Evolutionary conservation across 2,113 vertebrate species (phyloP), one percentile per base, ranked within the genome.

Genomic region (Lepisosteus osseus): DNA sequence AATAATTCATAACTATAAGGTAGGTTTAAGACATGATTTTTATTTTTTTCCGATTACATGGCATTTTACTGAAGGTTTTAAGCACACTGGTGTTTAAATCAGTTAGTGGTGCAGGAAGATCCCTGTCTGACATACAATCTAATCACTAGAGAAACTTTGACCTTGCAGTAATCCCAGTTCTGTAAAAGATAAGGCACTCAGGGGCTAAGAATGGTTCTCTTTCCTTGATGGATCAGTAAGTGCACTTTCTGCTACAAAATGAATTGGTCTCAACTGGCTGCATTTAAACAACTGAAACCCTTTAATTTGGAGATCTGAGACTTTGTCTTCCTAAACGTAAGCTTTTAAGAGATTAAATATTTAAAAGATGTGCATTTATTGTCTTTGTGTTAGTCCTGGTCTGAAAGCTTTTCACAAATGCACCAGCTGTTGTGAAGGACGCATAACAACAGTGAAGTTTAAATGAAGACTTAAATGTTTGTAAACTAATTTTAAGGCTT

Each of bases 331-430:
- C 77, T 77, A 79, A 83, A 81, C 72, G 55, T 29, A 67, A 83
- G 77, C 75, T 84, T 84, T 82, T 79, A 84, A 74, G 55, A 80
- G 77, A 82, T 82, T 82, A 84, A 82, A 82, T 80, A 84, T 82
- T 84, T 82, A 82, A 80, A 78, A 80, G 79, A 74, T 78, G 68
- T 65, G 66, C 70, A 77, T 82, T 80, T 79, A 80, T 76, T 84
- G 77, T 74, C 76, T 68, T 74, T 72, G 70, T 62, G 61, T 57
- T 62, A 57, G 65, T 62, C 29, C 56, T 17, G 54, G 45, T 68
- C 70, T 75, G 54, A 78, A 72, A 67, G 70, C 70, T 55, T 68
- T 65, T 47, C 54, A 15, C 61, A 40, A 63, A 54, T 45, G 41
- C 61, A 59, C 29, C 13, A 61, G 67, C 63, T 61, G 42, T 69